Conservation (phyloP, 2,888 invertebrate species). For the Dimorphilus gyrociliatus region DNA sequence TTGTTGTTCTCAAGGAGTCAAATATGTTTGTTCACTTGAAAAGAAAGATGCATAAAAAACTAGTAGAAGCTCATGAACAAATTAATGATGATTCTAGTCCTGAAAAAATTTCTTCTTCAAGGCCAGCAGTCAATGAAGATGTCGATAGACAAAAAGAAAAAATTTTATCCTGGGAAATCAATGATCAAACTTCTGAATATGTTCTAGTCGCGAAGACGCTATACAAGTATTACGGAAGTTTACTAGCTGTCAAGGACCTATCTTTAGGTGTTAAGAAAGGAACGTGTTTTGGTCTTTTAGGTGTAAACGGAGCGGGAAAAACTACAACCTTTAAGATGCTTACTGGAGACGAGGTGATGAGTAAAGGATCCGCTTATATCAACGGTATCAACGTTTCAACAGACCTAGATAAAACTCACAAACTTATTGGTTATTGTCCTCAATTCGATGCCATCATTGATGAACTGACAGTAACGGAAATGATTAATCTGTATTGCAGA, state of each 20-base stretch:
- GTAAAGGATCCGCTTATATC: conserved; percentile 42
- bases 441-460: conserved; percentile 65
- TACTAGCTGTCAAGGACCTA: conserved; percentile 27
- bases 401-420: conserved; percentile 49
- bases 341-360: conserved; percentile 42
- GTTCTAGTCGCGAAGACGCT: too few relatives aligned
- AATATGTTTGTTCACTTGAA: too few relatives aligned
- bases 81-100: too few relatives aligned
- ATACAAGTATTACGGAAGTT: too few relatives aligned
- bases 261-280: conserved; percentile 26
- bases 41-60: too few relatives aligned
- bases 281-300: conserved; percentile 62
- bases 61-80: too few relatives aligned
- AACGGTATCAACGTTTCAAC: conserved; percentile 41
- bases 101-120: too few relatives aligned
- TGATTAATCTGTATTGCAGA: conserved; percentile 52
- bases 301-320: conserved; percentile 76
- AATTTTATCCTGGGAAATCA: too few relatives aligned
- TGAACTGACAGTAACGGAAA: conserved; percentile 57
- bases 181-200: too few relatives aligned
- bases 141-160: too few relatives aligned
- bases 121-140: too few relatives aligned
- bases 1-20: too few relatives aligned
- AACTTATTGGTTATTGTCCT: conserved; percentile 68
- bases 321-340: conserved; percentile 64